A percentile compares a stretch with the other conserved stretches of the same genome.
These are phyloP conservation scores for Physocephala rufipes DNA, from an alignment of 2,888 invertebrate genomes.

Conservation along the genomic window DNA sequence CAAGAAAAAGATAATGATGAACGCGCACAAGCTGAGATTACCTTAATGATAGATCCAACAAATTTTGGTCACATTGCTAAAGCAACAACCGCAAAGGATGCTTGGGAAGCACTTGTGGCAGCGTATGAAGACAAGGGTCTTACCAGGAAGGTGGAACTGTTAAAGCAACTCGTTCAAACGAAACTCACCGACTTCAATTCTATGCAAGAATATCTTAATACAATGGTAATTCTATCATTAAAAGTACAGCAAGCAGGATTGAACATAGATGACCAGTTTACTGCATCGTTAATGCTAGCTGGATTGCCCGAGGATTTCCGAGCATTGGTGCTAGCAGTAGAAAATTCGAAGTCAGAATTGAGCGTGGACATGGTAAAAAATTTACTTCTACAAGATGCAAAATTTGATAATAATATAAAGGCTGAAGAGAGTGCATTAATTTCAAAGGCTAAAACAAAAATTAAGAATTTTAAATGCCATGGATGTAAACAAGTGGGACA, in stretches of 20 bases:
- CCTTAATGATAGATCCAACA: neutral
- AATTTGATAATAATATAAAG: conserved; percentile 12
- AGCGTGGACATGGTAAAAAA: conserved; percentile 30
- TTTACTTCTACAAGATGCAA: conserved; percentile 26
- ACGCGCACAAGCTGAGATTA: conserved; percentile 5
- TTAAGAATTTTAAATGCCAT: conserved; percentile 11
- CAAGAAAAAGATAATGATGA: conserved; percentile 1
- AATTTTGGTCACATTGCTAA: conserved; percentile 18
- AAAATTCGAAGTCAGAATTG: conserved; percentile 34
- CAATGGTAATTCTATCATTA: conserved; percentile 42
- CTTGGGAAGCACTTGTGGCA: conserved; percentile 41
- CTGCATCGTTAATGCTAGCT: conserved; percentile 32
- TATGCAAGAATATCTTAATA: conserved; percentile 44
- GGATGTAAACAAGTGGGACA: conserved; percentile 9
- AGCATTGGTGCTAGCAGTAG: conserved; percentile 28
- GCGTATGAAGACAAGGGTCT: conserved; percentile 44
- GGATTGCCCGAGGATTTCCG: conserved; percentile 30
- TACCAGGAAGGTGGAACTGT: conserved; percentile 42
- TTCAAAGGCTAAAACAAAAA: conserved; percentile 16
- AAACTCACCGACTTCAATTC: conserved; percentile 41
- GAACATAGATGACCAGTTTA: conserved; percentile 24
- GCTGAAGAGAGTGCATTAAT: neutral
- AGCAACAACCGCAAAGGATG: conserved; percentile 40
- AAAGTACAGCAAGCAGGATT: conserved; percentile 39
- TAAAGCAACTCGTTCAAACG: conserved; percentile 42